Evolutionary conservation across 2,888 invertebrate species (phyloP), one percentile per base, ranked within the genome.

Genomic region (Melangyna quadrimaculata): DNA sequence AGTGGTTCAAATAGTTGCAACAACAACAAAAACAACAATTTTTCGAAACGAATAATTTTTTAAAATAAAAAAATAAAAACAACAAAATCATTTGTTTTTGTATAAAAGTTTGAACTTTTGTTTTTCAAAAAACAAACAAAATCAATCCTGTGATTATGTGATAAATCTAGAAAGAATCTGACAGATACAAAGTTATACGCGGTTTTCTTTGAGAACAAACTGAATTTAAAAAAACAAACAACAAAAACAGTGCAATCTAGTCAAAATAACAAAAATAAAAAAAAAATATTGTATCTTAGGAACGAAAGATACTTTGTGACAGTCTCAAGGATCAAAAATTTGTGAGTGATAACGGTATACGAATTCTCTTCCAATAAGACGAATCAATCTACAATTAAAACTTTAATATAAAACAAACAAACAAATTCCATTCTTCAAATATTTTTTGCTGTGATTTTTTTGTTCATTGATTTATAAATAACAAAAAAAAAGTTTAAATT

Each of bases 201-300:
- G 59, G 24, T 48, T 61, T 72, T 43, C 7, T 19, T 73, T 9
- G 51, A 45, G 22, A 32, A 19, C 19, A 51, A 63, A 27, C 65
- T 48, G 19, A 55, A 7, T 43, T 10, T 35, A 24, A 53, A 22
- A 59, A 29, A 48, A 59, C 6, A 77, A 74, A n/a, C n/a, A n/a
- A n/a, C n/a, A n/a, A n/a, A n/a, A n/a, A 75, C 43, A 57, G 84
- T 80, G 80, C 84, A 84, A 77, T 69, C 86, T 81, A 86, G 81
- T 86, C 86, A 86, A 79, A n/a, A 37, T 37, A 45, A 27, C 55
- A 57, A 51, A 19, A 35, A 12, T 10, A 40, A 53, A 80, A 48
- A 10, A 40, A 53, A 80, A 48, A 10, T 9, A 53, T 59, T 63
- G 19, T 19, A 51, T 65, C 9, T 67, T 53, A 19, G 24, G 8